phyloP scores from a whole-genome alignment of 1,140 invertebrate genomes.

The Calephelis nemesis region DNA sequence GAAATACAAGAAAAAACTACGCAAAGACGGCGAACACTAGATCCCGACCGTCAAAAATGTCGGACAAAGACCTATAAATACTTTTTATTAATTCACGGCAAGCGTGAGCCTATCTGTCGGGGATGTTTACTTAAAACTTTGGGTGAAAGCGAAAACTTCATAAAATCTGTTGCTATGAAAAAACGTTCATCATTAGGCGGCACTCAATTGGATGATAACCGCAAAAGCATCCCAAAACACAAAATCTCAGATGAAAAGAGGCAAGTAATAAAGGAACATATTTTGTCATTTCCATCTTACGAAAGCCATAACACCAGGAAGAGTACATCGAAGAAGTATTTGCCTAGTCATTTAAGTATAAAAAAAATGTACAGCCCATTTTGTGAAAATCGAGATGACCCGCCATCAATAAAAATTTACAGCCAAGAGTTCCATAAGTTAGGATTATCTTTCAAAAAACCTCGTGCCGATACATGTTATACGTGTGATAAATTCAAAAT shows the following conservation, averaged over 20 bases:
- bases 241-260: background rate
- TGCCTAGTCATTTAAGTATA: background rate
- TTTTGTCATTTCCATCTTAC: background rate
- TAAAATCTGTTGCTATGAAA: background rate
- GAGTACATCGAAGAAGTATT: background rate
- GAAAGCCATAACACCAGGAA: background rate
- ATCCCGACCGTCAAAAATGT: background rate
- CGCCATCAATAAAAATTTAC: background rate
- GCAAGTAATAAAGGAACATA: conserved; percentile 1
- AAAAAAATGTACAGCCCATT: background rate
- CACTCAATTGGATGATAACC: background rate
- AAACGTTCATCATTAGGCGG: background rate
- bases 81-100: background rate
- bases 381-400: background rate
- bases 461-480: background rate
- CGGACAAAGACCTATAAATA: background rate
- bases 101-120: background rate
- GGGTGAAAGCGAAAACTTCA: background rate
- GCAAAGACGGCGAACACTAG: background rate
- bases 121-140: background rate
- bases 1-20: background rate
- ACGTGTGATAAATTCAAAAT: too few species aligned
- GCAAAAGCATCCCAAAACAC: background rate
- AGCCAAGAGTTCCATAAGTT: background rate
- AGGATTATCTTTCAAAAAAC: background rate